Percentiles rank a stretch among this genome's conserved stretches.
phyloP scores from a whole-genome alignment of 2,113 vertebrate genomes.

The Nicator chloris region DNA sequence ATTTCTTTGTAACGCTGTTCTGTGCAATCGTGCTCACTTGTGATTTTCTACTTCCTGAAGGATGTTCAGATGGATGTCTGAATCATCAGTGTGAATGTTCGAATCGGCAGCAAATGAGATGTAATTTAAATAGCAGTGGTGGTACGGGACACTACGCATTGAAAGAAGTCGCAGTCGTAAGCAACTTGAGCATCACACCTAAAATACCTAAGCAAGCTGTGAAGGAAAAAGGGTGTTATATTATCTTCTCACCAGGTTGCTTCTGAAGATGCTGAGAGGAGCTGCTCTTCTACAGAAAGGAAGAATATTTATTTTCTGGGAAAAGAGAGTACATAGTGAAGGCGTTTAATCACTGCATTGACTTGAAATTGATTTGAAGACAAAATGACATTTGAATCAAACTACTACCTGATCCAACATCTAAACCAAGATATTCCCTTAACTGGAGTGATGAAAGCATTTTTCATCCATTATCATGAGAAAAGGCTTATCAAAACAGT shows the following conservation, averaged over 20 bases:
- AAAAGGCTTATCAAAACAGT: not conserved
- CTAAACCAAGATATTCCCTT: not conserved
- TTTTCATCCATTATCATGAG: not conserved
- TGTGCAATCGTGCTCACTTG: not conserved
- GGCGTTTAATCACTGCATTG: not conserved
- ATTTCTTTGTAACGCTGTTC: not conserved
- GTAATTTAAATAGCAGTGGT: not conserved
- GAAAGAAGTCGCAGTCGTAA: not conserved
- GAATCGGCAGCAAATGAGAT: not conserved
- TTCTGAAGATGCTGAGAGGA: not conserved
- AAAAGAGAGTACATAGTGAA: not conserved
- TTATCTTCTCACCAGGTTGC: slow-evolving; percentile 21
- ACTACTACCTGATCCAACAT: not conserved
- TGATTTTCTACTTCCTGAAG: not conserved
- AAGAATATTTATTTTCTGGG: not conserved
- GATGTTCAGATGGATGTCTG: not conserved
- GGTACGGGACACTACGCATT: not conserved
- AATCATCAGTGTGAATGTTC: not conserved
- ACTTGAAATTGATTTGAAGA: not conserved
- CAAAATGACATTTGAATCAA: not conserved
- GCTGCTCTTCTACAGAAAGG: not conserved
- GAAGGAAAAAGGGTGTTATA: not conserved
- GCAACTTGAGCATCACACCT: not conserved
- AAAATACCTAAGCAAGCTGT: slow-evolving; percentile 1
- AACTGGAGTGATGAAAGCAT: not conserved